Conservation (phyloP, 2,113 vertebrate species). For the Petromus typicus region DNA sequence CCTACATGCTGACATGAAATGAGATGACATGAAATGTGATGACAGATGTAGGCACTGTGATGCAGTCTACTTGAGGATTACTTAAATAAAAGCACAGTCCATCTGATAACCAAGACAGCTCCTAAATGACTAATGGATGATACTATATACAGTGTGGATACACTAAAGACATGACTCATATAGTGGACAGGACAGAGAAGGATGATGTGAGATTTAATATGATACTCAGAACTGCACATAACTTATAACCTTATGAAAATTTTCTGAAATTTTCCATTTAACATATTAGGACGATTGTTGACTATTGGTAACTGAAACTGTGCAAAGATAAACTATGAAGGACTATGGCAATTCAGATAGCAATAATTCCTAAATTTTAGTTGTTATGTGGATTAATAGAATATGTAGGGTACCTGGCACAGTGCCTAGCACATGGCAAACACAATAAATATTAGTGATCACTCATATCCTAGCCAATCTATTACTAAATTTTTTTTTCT, state of each 20-base stretch:
- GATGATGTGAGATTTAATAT: background rate
- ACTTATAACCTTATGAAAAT: background rate
- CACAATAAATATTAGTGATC: background rate
- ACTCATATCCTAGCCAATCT: background rate
- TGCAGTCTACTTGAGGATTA: background rate
- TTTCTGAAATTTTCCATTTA: background rate
- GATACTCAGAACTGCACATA: background rate
- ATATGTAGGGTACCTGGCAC: background rate
- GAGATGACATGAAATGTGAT: background rate
- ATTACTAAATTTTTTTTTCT: background rate
- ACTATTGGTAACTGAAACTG: background rate
- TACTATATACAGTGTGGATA: background rate
- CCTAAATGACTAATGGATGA: background rate
- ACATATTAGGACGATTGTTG: background rate
- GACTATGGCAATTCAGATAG: background rate
- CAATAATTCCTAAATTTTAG: background rate
- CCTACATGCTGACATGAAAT: background rate
- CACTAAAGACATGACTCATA: background rate
- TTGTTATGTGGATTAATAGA: background rate
- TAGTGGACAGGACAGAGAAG: background rate
- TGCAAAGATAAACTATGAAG: background rate
- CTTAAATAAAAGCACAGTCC: background rate
- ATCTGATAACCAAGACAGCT: background rate
- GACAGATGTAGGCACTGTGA: background rate
- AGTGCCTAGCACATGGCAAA: background rate